Percentiles rank a stretch among this genome's conserved stretches.
Conservation (phyloP, 2,888 invertebrate genomes). For the Xylota sylvarum region DNA sequence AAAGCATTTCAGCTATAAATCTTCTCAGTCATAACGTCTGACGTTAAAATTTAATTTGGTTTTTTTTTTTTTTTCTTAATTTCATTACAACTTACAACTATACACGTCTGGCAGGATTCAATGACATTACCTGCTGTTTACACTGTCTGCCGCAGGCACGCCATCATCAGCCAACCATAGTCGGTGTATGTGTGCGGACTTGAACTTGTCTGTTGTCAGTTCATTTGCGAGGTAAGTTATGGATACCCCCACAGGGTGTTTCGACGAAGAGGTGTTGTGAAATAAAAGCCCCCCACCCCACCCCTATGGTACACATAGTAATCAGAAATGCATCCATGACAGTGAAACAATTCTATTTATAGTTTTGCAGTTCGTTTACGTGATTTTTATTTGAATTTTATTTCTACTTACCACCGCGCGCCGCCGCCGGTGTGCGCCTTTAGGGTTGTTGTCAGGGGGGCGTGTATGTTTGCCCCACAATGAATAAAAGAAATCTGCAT, state of each 20-base stretch:
- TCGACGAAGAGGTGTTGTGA: not conserved
- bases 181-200: constrained; percentile 13
- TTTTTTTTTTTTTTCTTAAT: not conserved
- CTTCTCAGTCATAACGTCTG: not conserved
- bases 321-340: constrained; percentile 35
- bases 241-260: not conserved
- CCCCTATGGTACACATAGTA: not conserved
- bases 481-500: constrained; percentile 54
- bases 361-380: constrained; percentile 57
- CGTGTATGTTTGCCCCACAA: constrained; percentile 6
- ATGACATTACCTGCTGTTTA: constrained; percentile 28
- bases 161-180: not conserved
- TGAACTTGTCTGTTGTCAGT: constrained; percentile 42
- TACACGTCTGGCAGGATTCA: not conserved
- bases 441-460: not conserved
- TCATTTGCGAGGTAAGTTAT: not conserved
- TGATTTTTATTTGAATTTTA: not conserved
- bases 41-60: not conserved
- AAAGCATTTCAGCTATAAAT: not conserved
- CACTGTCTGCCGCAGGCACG: constrained; percentile 1
- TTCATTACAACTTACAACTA: not conserved
- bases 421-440: too few species aligned
- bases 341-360: constrained; percentile 53
- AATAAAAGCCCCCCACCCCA: not conserved
- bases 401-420: not conserved